Evolutionary conservation across 2,113 vertebrate genomes (phyloP).

Genomic region (Alethe diademata): DNA sequence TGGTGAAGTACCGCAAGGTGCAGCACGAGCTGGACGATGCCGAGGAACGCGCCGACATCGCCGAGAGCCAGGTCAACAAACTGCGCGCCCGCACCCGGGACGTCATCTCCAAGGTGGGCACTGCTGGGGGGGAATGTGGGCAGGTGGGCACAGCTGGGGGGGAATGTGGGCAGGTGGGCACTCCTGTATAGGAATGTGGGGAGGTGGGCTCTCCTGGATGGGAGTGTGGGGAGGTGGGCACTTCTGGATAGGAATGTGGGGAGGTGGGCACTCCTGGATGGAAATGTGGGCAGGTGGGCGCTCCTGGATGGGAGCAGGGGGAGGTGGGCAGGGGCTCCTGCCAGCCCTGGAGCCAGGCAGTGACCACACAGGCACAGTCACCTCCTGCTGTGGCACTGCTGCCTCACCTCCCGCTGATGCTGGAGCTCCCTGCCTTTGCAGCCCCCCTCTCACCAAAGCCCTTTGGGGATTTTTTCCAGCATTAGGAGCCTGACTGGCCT

Average conservation of each 20-base stretch:
- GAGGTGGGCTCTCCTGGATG: too few relatives aligned
- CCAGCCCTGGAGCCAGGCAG: background rate
- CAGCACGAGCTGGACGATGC: constrained; percentile 90
- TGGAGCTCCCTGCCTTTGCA: background rate
- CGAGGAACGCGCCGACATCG: constrained; percentile 86
- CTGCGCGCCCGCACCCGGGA: constrained; percentile 80
- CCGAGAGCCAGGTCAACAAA: constrained; percentile 88
- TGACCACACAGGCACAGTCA: fast-evolving
- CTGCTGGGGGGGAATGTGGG: fast-evolving
- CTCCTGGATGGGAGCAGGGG: too few relatives aligned
- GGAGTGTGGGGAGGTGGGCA: too few relatives aligned
- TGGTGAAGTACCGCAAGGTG: constrained; percentile 84
- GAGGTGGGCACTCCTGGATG: constrained; percentile 51
- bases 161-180: fast-evolving
- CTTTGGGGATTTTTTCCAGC: background rate
- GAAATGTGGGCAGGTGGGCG: fast-evolving
- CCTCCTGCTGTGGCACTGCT: background rate
- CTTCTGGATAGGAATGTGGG: too few relatives aligned
- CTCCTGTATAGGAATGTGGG: too few relatives aligned
- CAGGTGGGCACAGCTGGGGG: fast-evolving
- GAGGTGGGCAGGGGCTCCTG: background rate
- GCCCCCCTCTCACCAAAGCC: background rate
- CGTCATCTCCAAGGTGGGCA: constrained; percentile 75
- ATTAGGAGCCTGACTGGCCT: background rate
- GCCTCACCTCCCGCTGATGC: fast-evolving